Evolutionary conservation across 1,140 invertebrate species (phyloP), one percentile per base, ranked within the genome.

Genomic region (Cecropterus lyciades): DNA sequence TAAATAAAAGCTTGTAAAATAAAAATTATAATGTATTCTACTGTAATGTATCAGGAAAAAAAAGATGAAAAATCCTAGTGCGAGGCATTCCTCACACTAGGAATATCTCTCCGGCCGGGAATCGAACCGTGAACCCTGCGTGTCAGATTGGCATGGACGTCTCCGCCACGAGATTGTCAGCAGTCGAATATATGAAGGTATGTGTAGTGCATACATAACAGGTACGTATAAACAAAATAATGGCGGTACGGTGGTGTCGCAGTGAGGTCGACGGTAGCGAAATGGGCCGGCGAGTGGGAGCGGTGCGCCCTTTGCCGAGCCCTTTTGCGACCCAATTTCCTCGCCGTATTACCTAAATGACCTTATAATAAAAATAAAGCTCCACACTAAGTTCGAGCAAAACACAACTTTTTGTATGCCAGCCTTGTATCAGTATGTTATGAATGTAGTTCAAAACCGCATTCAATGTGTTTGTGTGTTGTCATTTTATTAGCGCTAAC

Each of bases 251-350:
- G 46, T 46, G 37, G 60, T 64, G 49, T 30, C 49, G 60, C 60
- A 64, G 37, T 64, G 46, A 30, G 60, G 60, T 51, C 60, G 60
- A 52, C 24, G 56, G 56, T 60, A 60, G 56, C 43, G 27, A 64
- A 63, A 64, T 64, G 60, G 60, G 46, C 43, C 43, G 20, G 59
- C 46, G 20, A 52, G 24, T 52, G 55, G 55, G 56, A 48, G 56
- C n/a, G 56, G 24, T 46, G 13, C 60, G 60, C 60, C 60, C 46
- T 51, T 64, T 60, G 48, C 46, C 60, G 13, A 64, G 60, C 60
- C 60, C 60, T 43, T 64, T 51, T 8, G 30, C 46, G 60, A 64
- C 60, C 60, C 48, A 43, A 64, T 64, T 64, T 43, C 60, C 42
- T 42, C 53, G 48, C 48, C 42, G 56, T 48, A 60, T 33, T 60